Evolutionary conservation across 1,140 invertebrate genomes (phyloP), one percentile per base, ranked within the genome.

Genomic region (Whitmania pigra): DNA sequence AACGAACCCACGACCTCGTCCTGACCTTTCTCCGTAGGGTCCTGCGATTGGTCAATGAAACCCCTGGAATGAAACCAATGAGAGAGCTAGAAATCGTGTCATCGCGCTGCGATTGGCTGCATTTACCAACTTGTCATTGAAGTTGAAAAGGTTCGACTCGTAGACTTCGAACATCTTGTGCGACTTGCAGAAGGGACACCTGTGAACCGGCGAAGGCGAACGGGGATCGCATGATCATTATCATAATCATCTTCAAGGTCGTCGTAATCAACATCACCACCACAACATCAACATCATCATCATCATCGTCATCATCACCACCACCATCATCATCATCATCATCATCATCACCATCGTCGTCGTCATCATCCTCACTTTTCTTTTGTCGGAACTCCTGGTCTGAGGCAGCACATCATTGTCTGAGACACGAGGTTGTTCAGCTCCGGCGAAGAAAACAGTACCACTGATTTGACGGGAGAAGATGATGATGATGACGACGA

Each of bases 351-450:
- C 15, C 57, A 13, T 63, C 15, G 22, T 63, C 57, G 22, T 63
- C 57, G 0, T 31, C 29, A 4, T 63, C 57, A 0, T 63, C 22
- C 57, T 63, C 29, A 31, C 69, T 63, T 63, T 13, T 63, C 22
- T 63, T n/a, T 63, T 22, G 57, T 63, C 9, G 57, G 22, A 63
- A 78, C 80, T 53, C 76, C 83, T 18, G 82, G 84, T 66, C 87
- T 79, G 54, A 90, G 82, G 80, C 90, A 89, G 76, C 89, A 90
- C 68, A 85, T 81, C 29, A 87, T 85, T 2, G 88, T 87, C 70
- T 76, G 74, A 67, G 20, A 40, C 25, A 67, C 40, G 7, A 67
- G 60, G 67, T 53, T 68, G 17, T 78, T 74, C 15, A 86, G 25
- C 11, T 15, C n/a, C 7, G 29, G 40, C 36, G 27, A 68, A 11